phyloP scores from a whole-genome alignment of 2,888 invertebrate genomes.

The Barypeithes pellucidus region DNA sequence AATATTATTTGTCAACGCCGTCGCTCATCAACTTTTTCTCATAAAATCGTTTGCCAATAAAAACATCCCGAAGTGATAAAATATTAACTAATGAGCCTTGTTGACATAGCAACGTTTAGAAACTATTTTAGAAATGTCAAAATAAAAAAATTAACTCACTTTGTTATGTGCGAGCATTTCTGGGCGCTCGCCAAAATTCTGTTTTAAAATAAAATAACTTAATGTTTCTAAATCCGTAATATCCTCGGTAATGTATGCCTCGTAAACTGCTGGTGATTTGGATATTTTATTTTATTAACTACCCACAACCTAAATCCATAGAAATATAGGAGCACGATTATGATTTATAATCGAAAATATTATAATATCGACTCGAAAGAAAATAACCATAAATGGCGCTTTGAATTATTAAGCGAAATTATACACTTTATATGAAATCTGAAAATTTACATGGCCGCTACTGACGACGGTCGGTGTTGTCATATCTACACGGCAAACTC shows the following conservation, averaged over 20 bases:
- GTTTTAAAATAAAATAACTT: slow-evolving; percentile 24
- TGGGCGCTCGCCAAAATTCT: slow-evolving; percentile 2
- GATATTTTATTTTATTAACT: slow-evolving; percentile 5
- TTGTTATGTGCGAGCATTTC: background rate
- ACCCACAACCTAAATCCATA: background rate
- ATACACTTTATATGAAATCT: too few relatives aligned
- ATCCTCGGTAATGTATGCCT: too few relatives aligned
- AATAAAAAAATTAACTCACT: slow-evolving; percentile 12
- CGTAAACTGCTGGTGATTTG: slow-evolving; percentile 6
- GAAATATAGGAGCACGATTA: background rate
- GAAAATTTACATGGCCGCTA: too few relatives aligned
- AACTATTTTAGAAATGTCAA: slow-evolving; percentile 27
- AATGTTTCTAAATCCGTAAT: slow-evolving; percentile 10
- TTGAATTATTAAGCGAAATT: too few relatives aligned
- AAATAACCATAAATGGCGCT: too few relatives aligned
- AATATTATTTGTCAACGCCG: background rate
- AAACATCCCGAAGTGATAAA: slow-evolving; percentile 8
- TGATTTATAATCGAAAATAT: slow-evolving; percentile 8
- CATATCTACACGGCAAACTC: too few relatives aligned
- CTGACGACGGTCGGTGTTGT: too few relatives aligned
- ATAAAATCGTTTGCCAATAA: slow-evolving; percentile 1
- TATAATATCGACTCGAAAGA: background rate
- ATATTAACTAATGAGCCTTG: slow-evolving; percentile 14
- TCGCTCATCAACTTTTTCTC: background rate
- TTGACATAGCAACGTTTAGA: slow-evolving; percentile 9